Conservation (phyloP, 2,797 vertebrate species). For the Acestrorhynchus altus region DNA sequence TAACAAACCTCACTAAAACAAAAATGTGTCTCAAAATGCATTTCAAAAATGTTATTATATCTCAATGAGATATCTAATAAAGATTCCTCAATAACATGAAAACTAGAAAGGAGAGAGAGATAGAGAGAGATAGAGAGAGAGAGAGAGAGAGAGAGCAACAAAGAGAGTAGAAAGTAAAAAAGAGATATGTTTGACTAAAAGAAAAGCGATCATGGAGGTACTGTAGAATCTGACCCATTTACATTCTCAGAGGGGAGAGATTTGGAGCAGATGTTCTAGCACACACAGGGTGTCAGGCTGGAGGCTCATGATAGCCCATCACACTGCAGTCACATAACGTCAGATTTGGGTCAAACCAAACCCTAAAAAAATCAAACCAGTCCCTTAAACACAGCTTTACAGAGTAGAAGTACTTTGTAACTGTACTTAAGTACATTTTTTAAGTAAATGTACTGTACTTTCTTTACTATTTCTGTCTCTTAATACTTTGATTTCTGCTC, state of each 20-base stretch:
- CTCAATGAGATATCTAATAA: too few relatives aligned
- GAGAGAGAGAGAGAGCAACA: not conserved
- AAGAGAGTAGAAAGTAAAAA: slow-evolving; percentile 17
- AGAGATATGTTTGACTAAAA: slow-evolving; percentile 2
- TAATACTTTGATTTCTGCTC: too few relatives aligned
- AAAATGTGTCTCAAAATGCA: too few relatives aligned
- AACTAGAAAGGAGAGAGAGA: too few relatives aligned
- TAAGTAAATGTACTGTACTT: too few relatives aligned
- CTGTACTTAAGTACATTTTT: too few relatives aligned
- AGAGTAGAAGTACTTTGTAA: not conserved
- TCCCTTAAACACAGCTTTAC: slow-evolving; percentile 2
- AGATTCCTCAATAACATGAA: too few relatives aligned
- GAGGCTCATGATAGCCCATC: slow-evolving; percentile 35
- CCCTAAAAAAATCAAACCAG: slow-evolving; percentile 18
- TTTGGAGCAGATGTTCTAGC: slow-evolving; percentile 46
- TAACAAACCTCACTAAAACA: too few relatives aligned
- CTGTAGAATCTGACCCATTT: slow-evolving; percentile 42
- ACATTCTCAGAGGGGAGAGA: slow-evolving; percentile 40
- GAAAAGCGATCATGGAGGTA: slow-evolving; percentile 39
- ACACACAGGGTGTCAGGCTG: slow-evolving; percentile 39
- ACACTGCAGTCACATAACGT: slow-evolving; percentile 19
- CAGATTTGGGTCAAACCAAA: slow-evolving; percentile 30
- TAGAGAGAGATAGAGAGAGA: too few relatives aligned
- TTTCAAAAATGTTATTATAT: too few relatives aligned
- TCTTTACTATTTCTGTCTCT: too few relatives aligned